These are phyloP conservation scores for Cheilosia variabilis DNA, from an alignment of 2,888 invertebrate genomes.

Conservation along the genomic window DNA sequence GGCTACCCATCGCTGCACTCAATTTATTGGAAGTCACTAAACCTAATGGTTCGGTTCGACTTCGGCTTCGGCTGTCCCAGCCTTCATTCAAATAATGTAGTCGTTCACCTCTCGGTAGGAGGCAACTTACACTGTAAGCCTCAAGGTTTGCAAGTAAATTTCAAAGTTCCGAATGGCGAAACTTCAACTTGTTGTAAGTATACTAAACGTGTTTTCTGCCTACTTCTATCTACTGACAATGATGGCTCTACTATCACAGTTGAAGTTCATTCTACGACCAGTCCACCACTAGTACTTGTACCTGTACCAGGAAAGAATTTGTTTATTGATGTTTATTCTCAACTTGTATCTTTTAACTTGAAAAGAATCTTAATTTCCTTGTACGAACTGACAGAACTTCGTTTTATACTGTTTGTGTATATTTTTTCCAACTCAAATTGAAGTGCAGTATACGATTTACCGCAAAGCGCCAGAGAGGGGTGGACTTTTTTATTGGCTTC, in stretches of 20 bases:
- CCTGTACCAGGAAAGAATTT: slow-evolving; percentile 2
- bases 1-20: slow-evolving; percentile 10
- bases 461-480: background rate
- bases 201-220: background rate
- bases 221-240: background rate
- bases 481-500: background rate
- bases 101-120: background rate
- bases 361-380: slow-evolving; percentile 46
- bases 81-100: slow-evolving; percentile 25
- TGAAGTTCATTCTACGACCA: background rate
- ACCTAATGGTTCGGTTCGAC: background rate
- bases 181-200: background rate
- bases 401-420: background rate
- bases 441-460: slow-evolving; percentile 2
- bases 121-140: background rate
- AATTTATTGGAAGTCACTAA: slow-evolving; percentile 22
- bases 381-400: background rate
- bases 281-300: background rate
- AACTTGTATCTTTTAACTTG: slow-evolving; percentile 30
- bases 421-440: background rate
- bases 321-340: slow-evolving; percentile 37
- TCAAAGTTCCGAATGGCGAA: slow-evolving; percentile 9
- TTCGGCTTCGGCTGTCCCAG: slow-evolving; percentile 31
- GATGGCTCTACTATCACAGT: background rate
- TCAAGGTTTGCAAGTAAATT: slow-evolving; percentile 18